These are phyloP conservation scores for Kryptolebias ocellatus DNA, from an alignment of 2,797 vertebrate species.

Conservation along the genomic window DNA sequence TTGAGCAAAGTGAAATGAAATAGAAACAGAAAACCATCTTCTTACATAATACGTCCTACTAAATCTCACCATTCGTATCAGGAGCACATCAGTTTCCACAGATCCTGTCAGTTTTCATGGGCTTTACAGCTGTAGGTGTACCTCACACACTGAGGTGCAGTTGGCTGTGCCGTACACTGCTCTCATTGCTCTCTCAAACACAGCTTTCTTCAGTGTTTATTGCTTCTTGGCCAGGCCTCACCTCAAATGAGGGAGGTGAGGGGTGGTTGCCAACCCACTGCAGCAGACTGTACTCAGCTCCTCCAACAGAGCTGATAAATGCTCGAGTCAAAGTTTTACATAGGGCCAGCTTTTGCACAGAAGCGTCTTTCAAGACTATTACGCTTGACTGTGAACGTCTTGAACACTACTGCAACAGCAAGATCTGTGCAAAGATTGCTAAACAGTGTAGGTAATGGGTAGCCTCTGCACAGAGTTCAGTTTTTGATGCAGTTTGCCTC, in stretches of 20 bases:
- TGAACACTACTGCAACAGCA: background rate
- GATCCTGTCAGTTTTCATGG: conserved; percentile 35
- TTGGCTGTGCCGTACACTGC: conserved; percentile 57
- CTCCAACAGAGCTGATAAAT: conserved; percentile 53
- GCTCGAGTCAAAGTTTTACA: conserved; percentile 33
- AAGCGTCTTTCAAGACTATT: conserved; percentile 66
- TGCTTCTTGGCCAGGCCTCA: conserved; percentile 68
- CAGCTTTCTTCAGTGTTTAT: conserved; percentile 77
- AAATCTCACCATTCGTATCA: background rate
- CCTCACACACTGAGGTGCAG: conserved; percentile 39
- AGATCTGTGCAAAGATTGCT: background rate
- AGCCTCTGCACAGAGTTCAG: background rate
- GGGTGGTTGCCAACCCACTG: conserved; percentile 38
- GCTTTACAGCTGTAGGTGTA: conserved; percentile 51
- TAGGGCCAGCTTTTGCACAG: conserved; percentile 47
- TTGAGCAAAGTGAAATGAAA: background rate
- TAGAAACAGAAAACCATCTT: conserved; percentile 18
- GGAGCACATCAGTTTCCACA: conserved; percentile 12
- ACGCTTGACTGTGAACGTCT: background rate
- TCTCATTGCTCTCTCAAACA: conserved; percentile 62
- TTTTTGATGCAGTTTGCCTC: background rate
- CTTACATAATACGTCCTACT: background rate
- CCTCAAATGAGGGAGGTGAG: conserved; percentile 54
- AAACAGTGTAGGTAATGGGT: background rate
- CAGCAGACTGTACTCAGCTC: conserved; percentile 47